phyloP scores from a whole-genome alignment of 2,113 vertebrate species.

The Isurus oxyrinchus region DNA sequence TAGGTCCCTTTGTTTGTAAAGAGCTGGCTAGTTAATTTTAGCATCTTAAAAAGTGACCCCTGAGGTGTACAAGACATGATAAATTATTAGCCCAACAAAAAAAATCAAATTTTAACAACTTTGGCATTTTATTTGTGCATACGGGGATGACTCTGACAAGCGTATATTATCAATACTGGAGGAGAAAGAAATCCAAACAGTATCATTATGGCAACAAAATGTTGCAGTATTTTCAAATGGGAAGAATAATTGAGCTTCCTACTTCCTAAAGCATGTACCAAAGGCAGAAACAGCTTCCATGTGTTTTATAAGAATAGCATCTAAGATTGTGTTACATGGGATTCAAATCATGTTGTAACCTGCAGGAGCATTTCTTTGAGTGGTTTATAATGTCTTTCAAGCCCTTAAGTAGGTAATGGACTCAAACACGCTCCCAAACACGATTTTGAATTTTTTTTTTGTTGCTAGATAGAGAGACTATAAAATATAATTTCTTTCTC shows the following conservation, averaged over 20 bases:
- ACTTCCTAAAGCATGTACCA: background rate
- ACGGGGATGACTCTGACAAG: background rate
- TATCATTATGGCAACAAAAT: background rate
- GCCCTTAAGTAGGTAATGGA: background rate
- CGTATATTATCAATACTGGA: background rate
- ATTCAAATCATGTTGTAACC: conserved; percentile 3
- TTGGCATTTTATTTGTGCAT: background rate
- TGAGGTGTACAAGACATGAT: background rate
- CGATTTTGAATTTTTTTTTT: background rate
- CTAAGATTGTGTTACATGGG: background rate
- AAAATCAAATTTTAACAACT: background rate
- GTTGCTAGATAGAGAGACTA: background rate
- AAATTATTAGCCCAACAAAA: background rate
- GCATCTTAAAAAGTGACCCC: background rate
- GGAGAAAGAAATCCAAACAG: background rate
- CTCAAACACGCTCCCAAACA: background rate
- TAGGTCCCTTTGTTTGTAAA: background rate
- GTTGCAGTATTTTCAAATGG: background rate
- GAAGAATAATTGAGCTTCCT: background rate
- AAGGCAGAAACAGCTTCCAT: background rate
- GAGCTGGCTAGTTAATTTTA: background rate
- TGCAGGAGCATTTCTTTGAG: background rate
- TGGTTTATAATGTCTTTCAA: background rate
- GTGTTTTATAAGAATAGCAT: background rate
- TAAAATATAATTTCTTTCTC: background rate